Evolutionary conservation across 2,113 vertebrate species (phyloP), one percentile per base, ranked within the genome.

Genomic region (Pyrgilauda ruficollis): DNA sequence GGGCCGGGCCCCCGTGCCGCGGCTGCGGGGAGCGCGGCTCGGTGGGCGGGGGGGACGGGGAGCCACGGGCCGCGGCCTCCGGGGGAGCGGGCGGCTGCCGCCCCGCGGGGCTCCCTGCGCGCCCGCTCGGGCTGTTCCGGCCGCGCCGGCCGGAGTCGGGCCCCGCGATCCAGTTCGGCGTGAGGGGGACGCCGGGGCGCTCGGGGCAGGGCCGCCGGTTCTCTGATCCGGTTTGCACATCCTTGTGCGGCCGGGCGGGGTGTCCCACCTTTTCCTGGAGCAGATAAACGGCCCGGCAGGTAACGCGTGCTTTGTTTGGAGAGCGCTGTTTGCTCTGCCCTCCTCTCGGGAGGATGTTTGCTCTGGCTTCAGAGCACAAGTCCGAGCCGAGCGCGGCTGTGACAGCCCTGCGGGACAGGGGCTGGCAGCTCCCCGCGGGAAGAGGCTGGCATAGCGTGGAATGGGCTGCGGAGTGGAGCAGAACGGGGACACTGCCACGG

Each of bases 401-500:
- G 82, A 13, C 77, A 77, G 82, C 47, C 37, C n/a, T 0, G 44
- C 49, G 20, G 56, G 6, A 19, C 47, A 1, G 7, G 33, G 37
- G 1, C 15, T 2, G 26, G 37, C 81, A 59, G 77, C 59, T 27
- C 19, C 14, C 22, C 4, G 11, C 22, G 13, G 87, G 20, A 24
- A 19, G 22, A 4, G 43, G 13, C 35, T 8, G 7, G 3, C 8
- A 3, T 1, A 0, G 28, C 2, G 20, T 6, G 73, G 16, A 8
- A 43, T 1, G 7, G 61, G 28, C 47, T n/a, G 69, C 6, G 58
- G 3, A 9, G n/a, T 0, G 3, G 41, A 7, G 53, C 53, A 2
- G 62, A 22, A 1, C 10, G 3, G 35, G 30, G 18, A 3, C 49
- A 0, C 19, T 11, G 55, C 7, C 16, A 1, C 2, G 13, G 49